Conservation (phyloP, 2,113 vertebrate species). For the Thalassarche chlororhynchos region DNA sequence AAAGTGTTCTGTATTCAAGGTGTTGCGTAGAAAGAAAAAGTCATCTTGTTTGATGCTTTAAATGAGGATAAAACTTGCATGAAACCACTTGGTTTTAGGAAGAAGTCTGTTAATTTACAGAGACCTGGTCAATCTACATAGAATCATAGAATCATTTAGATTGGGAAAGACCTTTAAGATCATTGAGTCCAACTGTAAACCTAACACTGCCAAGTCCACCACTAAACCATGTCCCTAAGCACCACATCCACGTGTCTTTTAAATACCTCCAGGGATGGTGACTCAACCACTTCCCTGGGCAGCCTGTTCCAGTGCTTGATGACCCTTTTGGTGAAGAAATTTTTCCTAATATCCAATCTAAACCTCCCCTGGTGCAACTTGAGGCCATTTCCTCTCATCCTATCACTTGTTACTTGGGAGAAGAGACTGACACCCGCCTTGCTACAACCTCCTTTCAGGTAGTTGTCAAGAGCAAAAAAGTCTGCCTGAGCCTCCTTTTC, state of each 20-base stretch:
- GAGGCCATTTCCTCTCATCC: not conserved
- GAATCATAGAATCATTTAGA: not conserved
- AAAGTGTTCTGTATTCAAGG: not conserved
- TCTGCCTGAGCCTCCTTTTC: not conserved
- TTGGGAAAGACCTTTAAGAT: not conserved
- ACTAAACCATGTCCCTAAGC: not conserved
- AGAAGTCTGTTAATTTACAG: not conserved
- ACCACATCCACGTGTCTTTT: not conserved
- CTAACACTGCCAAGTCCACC: not conserved
- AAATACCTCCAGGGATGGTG: not conserved
- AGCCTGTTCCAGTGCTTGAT: not conserved
- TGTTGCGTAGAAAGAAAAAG: not conserved
- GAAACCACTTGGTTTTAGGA: not conserved
- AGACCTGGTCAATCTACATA: not conserved
- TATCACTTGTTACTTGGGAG: not conserved
- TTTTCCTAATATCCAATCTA: not conserved
- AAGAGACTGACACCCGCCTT: not conserved
- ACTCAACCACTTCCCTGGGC: not conserved
- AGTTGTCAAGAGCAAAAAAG: not conserved
- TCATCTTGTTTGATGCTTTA: not conserved
- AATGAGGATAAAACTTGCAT: not conserved
- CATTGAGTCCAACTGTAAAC: accelerated
- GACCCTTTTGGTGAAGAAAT: not conserved
- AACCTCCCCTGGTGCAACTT: not conserved
- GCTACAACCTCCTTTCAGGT: not conserved